Percentiles rank a stretch among this genome's conserved stretches.
Evolutionary conservation across 2,888 invertebrate species (phyloP).

Genomic region (Ligdia adustata): DNA sequence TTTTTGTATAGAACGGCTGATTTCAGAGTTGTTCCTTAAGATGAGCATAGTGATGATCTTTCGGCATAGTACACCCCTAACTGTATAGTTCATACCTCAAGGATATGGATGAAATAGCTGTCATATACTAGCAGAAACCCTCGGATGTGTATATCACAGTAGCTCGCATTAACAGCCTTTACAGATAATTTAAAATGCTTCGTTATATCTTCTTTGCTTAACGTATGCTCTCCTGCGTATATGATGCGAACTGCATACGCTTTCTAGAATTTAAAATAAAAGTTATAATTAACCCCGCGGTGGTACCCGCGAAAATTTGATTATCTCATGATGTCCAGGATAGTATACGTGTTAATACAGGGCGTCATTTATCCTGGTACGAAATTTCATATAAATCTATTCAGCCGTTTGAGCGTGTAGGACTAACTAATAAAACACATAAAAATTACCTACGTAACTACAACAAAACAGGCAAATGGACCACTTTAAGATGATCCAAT

Average conservation of each 20-base stretch:
- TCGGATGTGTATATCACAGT: constrained; percentile 69
- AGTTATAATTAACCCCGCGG: too few species aligned
- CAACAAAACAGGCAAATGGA: too few species aligned
- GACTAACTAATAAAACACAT: too few species aligned
- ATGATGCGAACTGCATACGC: constrained; percentile 73
- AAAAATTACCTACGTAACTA: too few species aligned
- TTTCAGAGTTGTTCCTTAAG: too few species aligned
- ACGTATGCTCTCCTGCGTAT: constrained; percentile 72
- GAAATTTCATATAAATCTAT: too few species aligned
- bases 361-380: background rate
- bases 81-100: constrained; percentile 66
- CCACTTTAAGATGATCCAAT: too few species aligned
- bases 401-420: too few species aligned
- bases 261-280: constrained; percentile 61
- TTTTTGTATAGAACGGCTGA: too few species aligned
- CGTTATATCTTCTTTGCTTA: constrained; percentile 61
- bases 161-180: constrained; percentile 60
- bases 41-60: too few species aligned
- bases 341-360: background rate
- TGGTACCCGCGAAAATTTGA: too few species aligned
- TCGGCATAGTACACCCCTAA: background rate
- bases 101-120: constrained; percentile 77
- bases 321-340: too few species aligned
- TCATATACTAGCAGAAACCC: constrained; percentile 78
- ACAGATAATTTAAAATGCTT: constrained; percentile 57